phyloP scores from a whole-genome alignment of 2,888 invertebrate species.

The Dascillus cervinus region DNA sequence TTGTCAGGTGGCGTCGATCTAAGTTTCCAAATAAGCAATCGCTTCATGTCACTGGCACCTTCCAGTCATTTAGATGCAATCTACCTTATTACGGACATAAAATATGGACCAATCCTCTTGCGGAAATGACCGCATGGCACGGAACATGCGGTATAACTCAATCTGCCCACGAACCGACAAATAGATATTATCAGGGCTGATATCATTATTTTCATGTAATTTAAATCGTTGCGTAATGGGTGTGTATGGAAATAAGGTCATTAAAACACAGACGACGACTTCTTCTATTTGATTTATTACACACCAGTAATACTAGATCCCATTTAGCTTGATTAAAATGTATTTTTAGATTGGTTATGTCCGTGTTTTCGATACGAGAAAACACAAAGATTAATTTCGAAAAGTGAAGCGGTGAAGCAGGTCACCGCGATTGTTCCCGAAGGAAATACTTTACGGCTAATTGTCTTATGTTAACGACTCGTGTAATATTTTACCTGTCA shows the following conservation, averaged over 20 bases:
- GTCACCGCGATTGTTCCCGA: no score
- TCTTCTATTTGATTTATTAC: conserved; percentile 29
- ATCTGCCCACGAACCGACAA: conserved; percentile 32
- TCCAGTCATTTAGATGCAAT: conserved; percentile 33
- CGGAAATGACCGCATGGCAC: conserved; percentile 34
- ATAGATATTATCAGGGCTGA: conserved; percentile 30
- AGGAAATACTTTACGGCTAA: conserved; percentile 6
- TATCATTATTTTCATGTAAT: conserved; percentile 36
- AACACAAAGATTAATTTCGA: no score
- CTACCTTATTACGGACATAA: conserved; percentile 33
- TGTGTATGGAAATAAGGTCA: conserved; percentile 33
- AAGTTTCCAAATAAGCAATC: conserved; percentile 27
- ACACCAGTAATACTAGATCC: conserved; percentile 24
- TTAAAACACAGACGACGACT: conserved; percentile 29
- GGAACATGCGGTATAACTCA: conserved; percentile 34
- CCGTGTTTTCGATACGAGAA: no score
- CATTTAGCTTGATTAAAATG: conserved; percentile 30
- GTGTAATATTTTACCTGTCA: conserved; percentile 20
- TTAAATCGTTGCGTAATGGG: conserved; percentile 35
- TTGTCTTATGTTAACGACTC: conserved; percentile 13
- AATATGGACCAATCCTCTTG: conserved; percentile 32
- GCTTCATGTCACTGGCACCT: conserved; percentile 28
- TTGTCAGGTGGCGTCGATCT: conserved; percentile 20
- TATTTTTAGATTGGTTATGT: conserved; percentile 12
- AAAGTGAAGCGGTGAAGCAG: no score